Base-by-base conservation (phyloP, 2,888 invertebrate genomes). In the Microchrysa polita region DNA sequence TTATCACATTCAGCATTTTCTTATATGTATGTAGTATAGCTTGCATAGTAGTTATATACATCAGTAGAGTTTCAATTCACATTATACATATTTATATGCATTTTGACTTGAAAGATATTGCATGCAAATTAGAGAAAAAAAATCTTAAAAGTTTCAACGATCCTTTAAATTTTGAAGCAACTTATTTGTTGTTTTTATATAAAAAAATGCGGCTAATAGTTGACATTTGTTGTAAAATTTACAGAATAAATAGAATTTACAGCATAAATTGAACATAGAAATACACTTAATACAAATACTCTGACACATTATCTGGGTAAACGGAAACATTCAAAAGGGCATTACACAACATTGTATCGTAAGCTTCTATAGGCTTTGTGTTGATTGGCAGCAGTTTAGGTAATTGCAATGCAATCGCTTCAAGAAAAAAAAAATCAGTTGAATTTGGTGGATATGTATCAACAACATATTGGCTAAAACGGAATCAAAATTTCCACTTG, bases 71-170 rank as follows among this genome's bases (percentile, higher is more conserved):
- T 61, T 9, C 16, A 10, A 61, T 16, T 27, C 2, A 61, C 10
- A 61, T 60, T 60, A n/a, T 34, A 23, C 34, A 42, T 7, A 9
- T 42, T 12, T 42, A n/a, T 48, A 48, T n/a, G 16, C 48, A 2
- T 55, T 40, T 61, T 61, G 40, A 40, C 18, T 40, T 61, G n/a
- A n/a, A n/a, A n/a, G n/a, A n/a, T n/a, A n/a, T n/a, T n/a, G 61
- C 61, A 61, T 61, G 61, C 61, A 9, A 34, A 34, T 40, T 23
- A 40, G 61, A 61, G 34, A 40, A 61, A 18, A 9, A 16, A 40
- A 61, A 34, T 23, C 22, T 34, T n/a, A n/a, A n/a, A n/a, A n/a
- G n/a, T n/a, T n/a, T n/a, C n/a, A n/a, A n/a, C n/a, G 18, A 34
- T 61, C 40, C 61, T 61, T 61, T 34, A 40, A n/a, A 59, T 55